Conservation (phyloP, 92 coral and sea anemone genomes). For the Actinernus sp. region DNA sequence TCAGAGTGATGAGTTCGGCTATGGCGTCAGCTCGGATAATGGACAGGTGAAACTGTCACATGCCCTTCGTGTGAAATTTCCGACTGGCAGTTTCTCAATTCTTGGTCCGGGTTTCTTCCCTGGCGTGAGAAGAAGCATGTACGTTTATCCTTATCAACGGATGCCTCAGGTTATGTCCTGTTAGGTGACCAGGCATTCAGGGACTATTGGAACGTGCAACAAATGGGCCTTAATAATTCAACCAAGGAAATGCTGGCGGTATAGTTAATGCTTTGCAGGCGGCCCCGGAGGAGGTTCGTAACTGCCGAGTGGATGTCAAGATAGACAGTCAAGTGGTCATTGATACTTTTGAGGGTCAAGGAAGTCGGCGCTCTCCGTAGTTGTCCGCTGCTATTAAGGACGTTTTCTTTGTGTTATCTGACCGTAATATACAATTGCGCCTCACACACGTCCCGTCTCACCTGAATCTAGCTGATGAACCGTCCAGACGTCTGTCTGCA, state of each 20-base stretch:
- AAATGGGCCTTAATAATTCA: neutral
- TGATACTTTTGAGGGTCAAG: conserved; percentile 17
- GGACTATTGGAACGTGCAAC: conserved; percentile 3
- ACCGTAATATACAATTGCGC: conserved; percentile 11
- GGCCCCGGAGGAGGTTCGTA: neutral
- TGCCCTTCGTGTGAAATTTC: too few species aligned
- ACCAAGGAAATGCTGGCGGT: conserved; percentile 12
- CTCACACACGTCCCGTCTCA: conserved; percentile 20
- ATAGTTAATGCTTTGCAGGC: conserved; percentile 1
- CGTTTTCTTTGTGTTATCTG: neutral
- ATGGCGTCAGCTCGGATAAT: neutral
- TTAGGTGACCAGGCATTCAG: conserved; percentile 1
- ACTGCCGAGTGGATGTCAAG: neutral
- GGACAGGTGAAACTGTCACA: too few species aligned
- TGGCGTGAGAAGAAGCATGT: conserved; percentile 37
- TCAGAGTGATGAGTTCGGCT: neutral
- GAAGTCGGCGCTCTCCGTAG: conserved; percentile 13
- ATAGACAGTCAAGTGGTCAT: conserved; percentile 17
- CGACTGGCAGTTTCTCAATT: conserved; percentile 25
- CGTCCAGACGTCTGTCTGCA: conserved; percentile 16
- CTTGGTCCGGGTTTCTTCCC: conserved; percentile 23
- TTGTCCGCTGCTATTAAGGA: conserved; percentile 13
- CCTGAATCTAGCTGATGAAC: conserved; percentile 35
- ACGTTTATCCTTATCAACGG: conserved; percentile 11
- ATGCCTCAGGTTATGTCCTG: conserved; percentile 44